phyloP scores from a whole-genome alignment of 2,797 vertebrate species.

The Bradypus variegatus region DNA sequence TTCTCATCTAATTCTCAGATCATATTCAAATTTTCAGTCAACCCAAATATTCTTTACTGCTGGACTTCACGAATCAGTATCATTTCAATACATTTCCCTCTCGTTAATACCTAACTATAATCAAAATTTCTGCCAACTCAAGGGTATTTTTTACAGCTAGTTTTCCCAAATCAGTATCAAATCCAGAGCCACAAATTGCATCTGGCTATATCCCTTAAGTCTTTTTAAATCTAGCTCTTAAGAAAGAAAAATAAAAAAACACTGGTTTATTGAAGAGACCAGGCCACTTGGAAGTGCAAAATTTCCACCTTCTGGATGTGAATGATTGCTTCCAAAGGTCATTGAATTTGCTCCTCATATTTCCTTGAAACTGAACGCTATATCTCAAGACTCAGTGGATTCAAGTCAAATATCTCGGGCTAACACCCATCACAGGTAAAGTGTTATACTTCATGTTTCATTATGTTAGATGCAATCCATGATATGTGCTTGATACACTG shows the following conservation, averaged over 20 bases:
- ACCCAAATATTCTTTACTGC: conserved; percentile 3
- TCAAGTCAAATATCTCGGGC: neutral
- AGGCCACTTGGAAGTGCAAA: neutral
- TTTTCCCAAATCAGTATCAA: conserved; percentile 20
- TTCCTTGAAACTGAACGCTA: neutral
- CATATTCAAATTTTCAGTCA: neutral
- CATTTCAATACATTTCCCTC: neutral
- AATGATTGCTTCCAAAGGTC: conserved; percentile 13
- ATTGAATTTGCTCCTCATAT: neutral
- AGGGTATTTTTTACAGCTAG: neutral
- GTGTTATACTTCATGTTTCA: neutral
- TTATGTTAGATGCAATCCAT: neutral
- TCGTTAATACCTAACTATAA: conserved; percentile 17
- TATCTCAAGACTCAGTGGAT: neutral
- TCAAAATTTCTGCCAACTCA: neutral
- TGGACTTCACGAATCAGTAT: neutral
- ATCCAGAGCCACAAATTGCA: neutral
- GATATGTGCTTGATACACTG: neutral
- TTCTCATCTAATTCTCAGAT: conserved; percentile 25
- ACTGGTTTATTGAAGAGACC: conserved; percentile 2
- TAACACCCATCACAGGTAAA: neutral
- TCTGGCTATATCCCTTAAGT: neutral
- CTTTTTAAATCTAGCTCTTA: conserved; percentile 15
- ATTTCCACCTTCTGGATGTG: conserved; percentile 1
- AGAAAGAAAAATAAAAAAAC: neutral